These are phyloP conservation scores for Neomorphus geoffroyi DNA, from an alignment of 2,797 vertebrate genomes.

Conservation along the genomic window DNA sequence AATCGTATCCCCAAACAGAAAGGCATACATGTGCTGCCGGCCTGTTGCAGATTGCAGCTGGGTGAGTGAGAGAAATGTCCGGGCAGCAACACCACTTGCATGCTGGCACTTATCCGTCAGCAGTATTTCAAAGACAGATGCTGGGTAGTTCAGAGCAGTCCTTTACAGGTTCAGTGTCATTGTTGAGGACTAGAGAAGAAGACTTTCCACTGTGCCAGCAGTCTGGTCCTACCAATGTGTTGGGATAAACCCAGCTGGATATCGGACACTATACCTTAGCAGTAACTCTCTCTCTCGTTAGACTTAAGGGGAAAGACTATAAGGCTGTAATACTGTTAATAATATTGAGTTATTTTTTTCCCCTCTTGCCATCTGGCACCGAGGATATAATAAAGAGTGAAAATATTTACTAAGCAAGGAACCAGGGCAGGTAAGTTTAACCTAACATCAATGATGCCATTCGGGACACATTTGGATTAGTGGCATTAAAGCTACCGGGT, in stretches of 20 bases:
- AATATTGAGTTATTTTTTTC: slow-evolving; percentile 62
- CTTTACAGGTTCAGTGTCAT: not conserved
- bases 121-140: not conserved
- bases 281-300: slow-evolving; percentile 42
- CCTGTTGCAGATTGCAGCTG: not conserved
- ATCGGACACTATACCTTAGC: slow-evolving; percentile 35
- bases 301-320: slow-evolving; percentile 57
- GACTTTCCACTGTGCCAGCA: not conserved
- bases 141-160: not conserved
- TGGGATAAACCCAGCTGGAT: slow-evolving; percentile 35
- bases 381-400: slow-evolving; percentile 6
- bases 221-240: not conserved
- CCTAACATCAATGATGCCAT: not conserved
- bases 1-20: not conserved
- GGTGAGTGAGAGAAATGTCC: not conserved
- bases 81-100: not conserved
- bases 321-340: slow-evolving; percentile 69
- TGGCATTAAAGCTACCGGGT: not conserved
- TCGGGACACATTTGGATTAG: accelerated
- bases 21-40: accelerated
- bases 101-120: not conserved
- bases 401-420: slow-evolving; percentile 66
- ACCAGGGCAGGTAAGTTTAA: slow-evolving; percentile 57
- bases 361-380: slow-evolving; percentile 32
- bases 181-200: not conserved